These are phyloP conservation scores for Musca vetustissima DNA, from an alignment of 1,140 invertebrate genomes.

Conservation along the genomic window DNA sequence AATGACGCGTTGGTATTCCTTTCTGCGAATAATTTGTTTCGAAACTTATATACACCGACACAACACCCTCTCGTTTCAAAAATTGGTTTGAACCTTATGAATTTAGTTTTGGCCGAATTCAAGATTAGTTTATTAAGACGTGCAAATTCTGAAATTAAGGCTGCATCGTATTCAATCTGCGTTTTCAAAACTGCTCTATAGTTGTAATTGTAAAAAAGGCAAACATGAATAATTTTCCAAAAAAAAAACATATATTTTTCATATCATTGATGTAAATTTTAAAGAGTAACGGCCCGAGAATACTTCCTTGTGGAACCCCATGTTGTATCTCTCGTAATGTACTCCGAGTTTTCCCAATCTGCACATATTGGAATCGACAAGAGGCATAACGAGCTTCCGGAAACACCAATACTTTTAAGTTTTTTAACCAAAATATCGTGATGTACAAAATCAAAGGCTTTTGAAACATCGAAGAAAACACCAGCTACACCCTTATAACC, in stretches of 20 bases:
- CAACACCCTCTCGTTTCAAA: neutral
- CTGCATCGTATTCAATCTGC: neutral
- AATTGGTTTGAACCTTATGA: neutral
- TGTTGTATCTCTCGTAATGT: too few species aligned
- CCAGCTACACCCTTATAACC: conserved; percentile 2
- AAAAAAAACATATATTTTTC: neutral
- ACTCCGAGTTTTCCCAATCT: too few species aligned
- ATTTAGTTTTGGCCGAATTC: neutral
- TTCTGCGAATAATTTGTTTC: too few species aligned
- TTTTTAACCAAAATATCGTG: neutral
- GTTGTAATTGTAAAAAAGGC: too few species aligned
- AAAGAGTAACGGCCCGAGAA: too few species aligned
- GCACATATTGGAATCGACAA: too few species aligned
- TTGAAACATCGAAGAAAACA: neutral
- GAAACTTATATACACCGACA: too few species aligned
- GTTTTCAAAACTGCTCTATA: too few species aligned
- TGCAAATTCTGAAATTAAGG: neutral
- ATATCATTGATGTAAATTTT: too few species aligned
- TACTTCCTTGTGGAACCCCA: neutral
- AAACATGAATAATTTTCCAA: neutral
- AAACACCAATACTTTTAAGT: neutral
- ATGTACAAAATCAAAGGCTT: neutral
- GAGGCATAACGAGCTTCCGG: too few species aligned
- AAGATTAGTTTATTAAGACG: neutral
- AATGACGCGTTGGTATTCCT: too few species aligned